These are phyloP conservation scores for Apteryx owenii DNA, from an alignment of 2,113 vertebrate species.

Conservation along the genomic window DNA sequence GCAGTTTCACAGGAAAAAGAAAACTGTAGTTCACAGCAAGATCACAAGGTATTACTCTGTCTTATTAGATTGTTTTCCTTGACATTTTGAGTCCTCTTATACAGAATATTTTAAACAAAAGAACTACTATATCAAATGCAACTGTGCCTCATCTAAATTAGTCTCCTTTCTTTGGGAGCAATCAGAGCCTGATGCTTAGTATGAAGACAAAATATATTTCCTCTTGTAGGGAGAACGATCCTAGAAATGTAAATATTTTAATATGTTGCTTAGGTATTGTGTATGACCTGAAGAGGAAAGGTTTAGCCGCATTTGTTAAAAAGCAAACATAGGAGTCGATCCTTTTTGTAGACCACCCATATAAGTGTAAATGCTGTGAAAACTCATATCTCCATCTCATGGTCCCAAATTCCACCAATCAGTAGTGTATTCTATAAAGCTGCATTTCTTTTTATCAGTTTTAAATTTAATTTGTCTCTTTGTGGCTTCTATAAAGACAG, in stretches of 20 bases:
- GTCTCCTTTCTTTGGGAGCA: background rate
- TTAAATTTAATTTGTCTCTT: background rate
- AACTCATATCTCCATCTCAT: background rate
- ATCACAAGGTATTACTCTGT: background rate
- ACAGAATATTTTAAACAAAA: background rate
- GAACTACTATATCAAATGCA: background rate
- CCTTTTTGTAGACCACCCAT: background rate
- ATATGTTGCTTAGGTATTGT: background rate
- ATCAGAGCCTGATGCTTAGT: background rate
- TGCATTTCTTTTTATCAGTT: background rate
- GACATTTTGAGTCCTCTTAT: background rate
- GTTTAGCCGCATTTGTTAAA: background rate
- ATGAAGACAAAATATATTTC: background rate
- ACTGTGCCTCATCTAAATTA: background rate
- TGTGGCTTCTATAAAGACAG: background rate
- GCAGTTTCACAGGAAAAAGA: background rate
- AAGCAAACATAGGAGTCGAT: background rate
- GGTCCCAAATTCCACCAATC: background rate
- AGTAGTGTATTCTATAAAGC: background rate
- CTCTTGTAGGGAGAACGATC: background rate
- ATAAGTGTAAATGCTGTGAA: background rate
- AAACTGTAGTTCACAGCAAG: background rate
- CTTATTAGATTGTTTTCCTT: background rate
- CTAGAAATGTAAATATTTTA: background rate
- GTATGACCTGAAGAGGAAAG: background rate